phyloP scores from a whole-genome alignment of 2,888 invertebrate species.

The Lepidocyrtoides sp. region DNA sequence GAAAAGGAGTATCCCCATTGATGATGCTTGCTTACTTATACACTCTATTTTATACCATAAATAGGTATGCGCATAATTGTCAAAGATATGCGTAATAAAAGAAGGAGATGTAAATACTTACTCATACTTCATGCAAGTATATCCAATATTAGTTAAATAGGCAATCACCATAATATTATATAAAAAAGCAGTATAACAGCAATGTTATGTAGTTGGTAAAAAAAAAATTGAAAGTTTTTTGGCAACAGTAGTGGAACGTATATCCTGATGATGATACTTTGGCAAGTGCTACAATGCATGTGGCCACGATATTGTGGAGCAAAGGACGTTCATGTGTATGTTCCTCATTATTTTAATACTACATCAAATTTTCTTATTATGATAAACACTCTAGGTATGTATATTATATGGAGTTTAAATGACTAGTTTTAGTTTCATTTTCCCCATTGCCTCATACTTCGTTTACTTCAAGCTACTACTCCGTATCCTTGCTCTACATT shows the following conservation, averaged over 20 bases:
- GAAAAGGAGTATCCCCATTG: no score
- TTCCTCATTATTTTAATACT: not conserved
- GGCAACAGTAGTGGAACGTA: not conserved
- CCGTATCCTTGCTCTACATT: not conserved
- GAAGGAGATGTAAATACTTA: no score
- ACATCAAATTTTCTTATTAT: not conserved
- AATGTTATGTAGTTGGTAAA: no score
- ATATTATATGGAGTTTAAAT: not conserved
- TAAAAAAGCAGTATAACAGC: no score
- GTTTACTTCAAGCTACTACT: not conserved
- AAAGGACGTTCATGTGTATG: not conserved
- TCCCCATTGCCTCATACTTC: not conserved
- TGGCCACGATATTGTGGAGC: constrained; percentile 12
- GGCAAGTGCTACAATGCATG: not conserved
- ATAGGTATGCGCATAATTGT: no score
- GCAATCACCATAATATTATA: no score
- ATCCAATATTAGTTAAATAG: no score
- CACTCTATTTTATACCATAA: no score
- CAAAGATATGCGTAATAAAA: no score
- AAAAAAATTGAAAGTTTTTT: not conserved
- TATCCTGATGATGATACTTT: not conserved
- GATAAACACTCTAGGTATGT: not conserved
- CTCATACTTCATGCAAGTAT: no score
- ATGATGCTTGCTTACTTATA: no score
- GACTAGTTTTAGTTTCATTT: not conserved